Evolutionary conservation across 2,113 vertebrate species (phyloP), one percentile per base, ranked within the genome.

Genomic region (Cyprinodon brontotheroides): DNA sequence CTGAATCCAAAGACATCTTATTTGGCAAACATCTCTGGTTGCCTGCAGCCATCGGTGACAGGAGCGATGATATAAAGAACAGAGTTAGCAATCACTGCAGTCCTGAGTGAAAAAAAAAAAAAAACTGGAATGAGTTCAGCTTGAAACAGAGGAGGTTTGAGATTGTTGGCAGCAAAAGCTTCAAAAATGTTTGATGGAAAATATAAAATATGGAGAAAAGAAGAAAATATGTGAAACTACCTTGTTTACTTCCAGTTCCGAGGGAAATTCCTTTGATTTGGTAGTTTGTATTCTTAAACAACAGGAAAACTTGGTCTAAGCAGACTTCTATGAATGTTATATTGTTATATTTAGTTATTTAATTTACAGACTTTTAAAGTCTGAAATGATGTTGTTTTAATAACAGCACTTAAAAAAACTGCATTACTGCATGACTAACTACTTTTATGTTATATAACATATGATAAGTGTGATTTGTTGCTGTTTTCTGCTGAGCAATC

Each of bases 1-100:
- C 74, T 75, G 80, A 85, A 86, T 84, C 53, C 37, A 38, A 41
- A 81, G 68, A 67, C 65, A n/a, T 65, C 72, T 82, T 75, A 77
- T 79, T 89, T 83, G 80, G 73, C 67, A 79, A 62, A 75, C 68
- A 43, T 60, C 20, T 60, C 61, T 72, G 14, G 59, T 63, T 12
- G 80, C 66, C 36, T 68, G 41, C n/a, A 63, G 77, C 37, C 47
- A 43, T 70, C 14, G 11, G 29, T 41, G 36, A 68, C 39, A n/a
- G 61, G 29, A 72, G 70, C 47, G 39, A 47, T 61, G 20, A 40
- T 36, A 20, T 8, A 57, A 57, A 57, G 50, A 57, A 57, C 6
- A 57, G 50, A 57, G 50, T 57, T 57, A n/a, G 50, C 50, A 57
- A 57, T 57, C 50, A 57, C 20, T n/a, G 50, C 20, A 57, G 17